Evolutionary conservation across 2,888 invertebrate genomes (phyloP).

Genomic region (Ichneumoninae sp.): DNA sequence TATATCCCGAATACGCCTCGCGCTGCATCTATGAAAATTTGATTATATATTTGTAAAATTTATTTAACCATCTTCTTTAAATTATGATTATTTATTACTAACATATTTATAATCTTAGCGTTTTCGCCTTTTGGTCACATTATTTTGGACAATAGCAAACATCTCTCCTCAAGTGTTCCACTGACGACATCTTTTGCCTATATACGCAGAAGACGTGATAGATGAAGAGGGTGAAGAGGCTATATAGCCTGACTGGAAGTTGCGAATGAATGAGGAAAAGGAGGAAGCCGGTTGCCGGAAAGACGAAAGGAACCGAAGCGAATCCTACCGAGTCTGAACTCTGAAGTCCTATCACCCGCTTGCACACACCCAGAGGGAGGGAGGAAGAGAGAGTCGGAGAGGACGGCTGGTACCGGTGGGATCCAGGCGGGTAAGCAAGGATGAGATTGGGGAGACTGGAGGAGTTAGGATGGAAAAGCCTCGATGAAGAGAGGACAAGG

Average conservation of each 20-base stretch:
- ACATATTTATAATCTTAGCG: no score
- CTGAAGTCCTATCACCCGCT: conserved; percentile 40
- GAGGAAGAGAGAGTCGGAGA: conserved; percentile 9
- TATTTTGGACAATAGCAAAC: background rate
- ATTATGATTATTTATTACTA: no score
- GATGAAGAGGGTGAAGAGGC: background rate
- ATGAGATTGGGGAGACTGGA: conserved; percentile 55
- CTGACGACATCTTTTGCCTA: background rate
- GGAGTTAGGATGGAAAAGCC: conserved; percentile 46
- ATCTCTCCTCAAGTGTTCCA: background rate
- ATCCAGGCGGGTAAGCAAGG: conserved; percentile 31
- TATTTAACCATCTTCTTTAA: no score
- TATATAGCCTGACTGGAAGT: background rate
- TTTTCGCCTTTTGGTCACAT: no score
- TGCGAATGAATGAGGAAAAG: conserved; percentile 37
- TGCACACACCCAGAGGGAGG: conserved; percentile 23
- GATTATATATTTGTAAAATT: no score
- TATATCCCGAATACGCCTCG: no score
- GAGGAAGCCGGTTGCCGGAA: conserved; percentile 28
- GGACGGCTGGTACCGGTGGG: background rate
- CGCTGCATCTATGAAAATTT: no score
- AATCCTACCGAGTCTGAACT: conserved; percentile 31
- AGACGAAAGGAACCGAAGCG: conserved; percentile 48
- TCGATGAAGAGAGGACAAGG: conserved; percentile 38
- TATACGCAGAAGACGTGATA: no score